Evolutionary conservation across 2,113 vertebrate species (phyloP), one percentile per base, ranked within the genome.

Genomic region (Elaphurus davidianus): DNA sequence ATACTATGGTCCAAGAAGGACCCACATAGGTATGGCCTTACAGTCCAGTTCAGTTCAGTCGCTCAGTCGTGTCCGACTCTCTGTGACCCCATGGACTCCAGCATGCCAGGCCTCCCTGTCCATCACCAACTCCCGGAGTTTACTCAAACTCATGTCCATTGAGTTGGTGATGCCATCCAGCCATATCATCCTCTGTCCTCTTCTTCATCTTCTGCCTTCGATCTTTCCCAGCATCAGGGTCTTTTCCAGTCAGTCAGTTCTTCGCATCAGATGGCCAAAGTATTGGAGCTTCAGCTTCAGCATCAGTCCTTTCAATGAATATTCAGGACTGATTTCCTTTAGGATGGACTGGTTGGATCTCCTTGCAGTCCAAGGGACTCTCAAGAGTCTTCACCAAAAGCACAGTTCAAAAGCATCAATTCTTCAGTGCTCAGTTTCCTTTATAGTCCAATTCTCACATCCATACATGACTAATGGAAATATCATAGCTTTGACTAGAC

Each of bases 21-120:
- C 7, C 21, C 16, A 71, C n/a, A 40, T 13, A n/a, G 30, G 3
- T 52, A 10, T 71, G n/a, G 14, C 0, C 23, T 57, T 74, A 74
- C 36, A 74, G 19, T 71, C 40, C 67, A 40, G 67, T 40, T 71
- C n/a, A 6, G 36, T 74, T 25, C 67, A 71, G 67, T 23, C 0
- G 0, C 21, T 74, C 5, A 74, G 36, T 74, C 10, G 0, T 40
- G n/a, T 40, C n/a, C 0, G 0, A 40, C n/a, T 71, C 19, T 71
- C 40, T 71, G 19, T 12, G 19, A 71, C n/a, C 67, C 36, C 67
- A 74, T 13, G 67, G 67, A 74, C n/a, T 74, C 5, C 19, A 74
- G 67, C 19, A 23, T 6, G 10, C 67, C 67, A 3, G 36, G 19
- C 19, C 2, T 36, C n/a, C 9, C 19, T 74, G 5, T 74, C n/a